Evolutionary conservation across 2,888 invertebrate species (phyloP), one percentile per base, ranked within the genome.

Genomic region (Agrochola macilenta): DNA sequence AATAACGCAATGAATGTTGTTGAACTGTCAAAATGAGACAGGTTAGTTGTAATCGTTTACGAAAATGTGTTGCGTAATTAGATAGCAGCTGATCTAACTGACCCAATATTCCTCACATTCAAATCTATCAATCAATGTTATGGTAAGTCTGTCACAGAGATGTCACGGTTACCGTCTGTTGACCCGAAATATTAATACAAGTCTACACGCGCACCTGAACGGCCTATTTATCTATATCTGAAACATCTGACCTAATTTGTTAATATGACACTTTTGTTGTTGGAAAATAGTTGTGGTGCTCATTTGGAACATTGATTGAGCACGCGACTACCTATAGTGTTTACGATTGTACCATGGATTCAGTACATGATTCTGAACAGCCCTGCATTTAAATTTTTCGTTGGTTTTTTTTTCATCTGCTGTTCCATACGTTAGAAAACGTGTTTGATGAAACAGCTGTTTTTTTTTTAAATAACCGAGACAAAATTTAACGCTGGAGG

Each of bases 201-300:
- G 52, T 35, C 52, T 66, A 54, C 86, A 75, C 69, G 57, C 58
- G 76, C 86, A 70, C 58, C 82, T 70, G 75, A 66, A 23, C n/a
- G 82, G 12, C 82, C 86, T 63, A 75, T 75, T 65, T 74, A 66
- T 58, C 20, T 60, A 7, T n/a, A 57, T 54, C 2, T 23, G 74
- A 69, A 69, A 49, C 23, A 81, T 85, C 61, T 72, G 57, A 84
- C 74, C 81, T 39, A 74, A 49, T 65, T 85, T 81, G n/a, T 64
- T 39, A 58, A 71, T 69, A 60, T 14, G 46, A 54, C 35, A 46
- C 8, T n/a, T 23, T 52, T 23, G 52, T 52, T 46, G 30, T 12
- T 52, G n/a, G 57, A 30, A 78, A n/a, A 43, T 30, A 5, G 39
- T 30, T 12, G 23, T n/a, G 26, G 57, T 58, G 57, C 35, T 60